These are phyloP conservation scores for Caradrina kadenii DNA, from an alignment of 2,888 invertebrate species.

Conservation along the genomic window DNA sequence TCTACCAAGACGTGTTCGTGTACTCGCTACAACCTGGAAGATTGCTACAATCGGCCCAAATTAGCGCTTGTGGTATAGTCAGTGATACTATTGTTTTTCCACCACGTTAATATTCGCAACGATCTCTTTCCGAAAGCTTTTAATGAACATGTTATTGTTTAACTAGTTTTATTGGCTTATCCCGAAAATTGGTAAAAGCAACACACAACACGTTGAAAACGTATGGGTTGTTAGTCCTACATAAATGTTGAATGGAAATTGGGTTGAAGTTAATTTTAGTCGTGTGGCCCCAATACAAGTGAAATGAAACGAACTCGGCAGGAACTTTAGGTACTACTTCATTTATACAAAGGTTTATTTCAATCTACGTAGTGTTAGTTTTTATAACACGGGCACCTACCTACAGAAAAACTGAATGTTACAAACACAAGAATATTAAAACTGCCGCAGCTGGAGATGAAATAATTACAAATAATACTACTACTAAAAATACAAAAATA, in stretches of 20 bases:
- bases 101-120: slow-evolving; percentile 39
- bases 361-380: not conserved
- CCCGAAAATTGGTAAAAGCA: slow-evolving; percentile 36
- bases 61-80: not conserved
- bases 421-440: not conserved
- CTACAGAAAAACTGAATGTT: not conserved
- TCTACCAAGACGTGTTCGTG: too few species aligned
- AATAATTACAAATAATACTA: too few species aligned
- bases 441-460: slow-evolving; percentile 1
- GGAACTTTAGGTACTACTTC: not conserved
- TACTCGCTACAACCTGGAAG: too few species aligned
- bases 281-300: not conserved
- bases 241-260: slow-evolving; percentile 17
- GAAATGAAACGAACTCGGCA: not conserved
- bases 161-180: slow-evolving; percentile 46
- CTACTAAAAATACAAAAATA: too few species aligned
- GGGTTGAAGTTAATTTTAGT: slow-evolving; percentile 3
- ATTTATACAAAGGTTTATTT: not conserved
- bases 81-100: slow-evolving; percentile 8
- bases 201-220: slow-evolving; percentile 16
- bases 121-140: slow-evolving; percentile 26
- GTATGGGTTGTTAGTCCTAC: slow-evolving; percentile 18
- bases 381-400: not conserved
- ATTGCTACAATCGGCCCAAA: not conserved
- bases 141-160: slow-evolving; percentile 36